A percentile compares a stretch with the other conserved stretches of the same genome.
phyloP scores from a whole-genome alignment of 2,113 vertebrate genomes.

The Corythoichthys haematopterus region DNA sequence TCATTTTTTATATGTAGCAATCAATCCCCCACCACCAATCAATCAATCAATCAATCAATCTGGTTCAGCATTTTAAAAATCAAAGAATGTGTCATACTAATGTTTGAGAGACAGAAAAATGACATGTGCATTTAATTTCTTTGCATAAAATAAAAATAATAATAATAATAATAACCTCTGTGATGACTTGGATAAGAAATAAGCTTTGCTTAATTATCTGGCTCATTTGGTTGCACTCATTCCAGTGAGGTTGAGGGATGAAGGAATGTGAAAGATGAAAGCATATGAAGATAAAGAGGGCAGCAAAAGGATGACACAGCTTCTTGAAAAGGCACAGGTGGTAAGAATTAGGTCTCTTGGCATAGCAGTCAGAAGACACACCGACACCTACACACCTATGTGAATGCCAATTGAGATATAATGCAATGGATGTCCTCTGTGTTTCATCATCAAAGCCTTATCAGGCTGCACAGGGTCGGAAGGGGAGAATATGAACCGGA shows the following conservation, averaged over 20 bases:
- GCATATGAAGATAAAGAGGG: slow-evolving; percentile 4
- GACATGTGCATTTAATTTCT: slow-evolving; percentile 6
- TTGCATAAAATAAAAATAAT: not conserved
- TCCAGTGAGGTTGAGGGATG: not conserved
- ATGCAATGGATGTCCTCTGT: slow-evolving; percentile 72
- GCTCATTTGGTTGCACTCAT: slow-evolving; percentile 12
- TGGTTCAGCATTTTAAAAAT: not conserved
- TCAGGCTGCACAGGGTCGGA: slow-evolving; percentile 66
- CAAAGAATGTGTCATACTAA: not conserved
- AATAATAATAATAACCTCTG: slow-evolving; percentile 8
- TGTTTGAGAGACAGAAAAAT: not conserved
- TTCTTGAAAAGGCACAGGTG: slow-evolving; percentile 41
- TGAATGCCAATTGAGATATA: slow-evolving; percentile 66
- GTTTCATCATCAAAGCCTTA: slow-evolving; percentile 80
- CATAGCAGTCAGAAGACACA: slow-evolving; percentile 35
- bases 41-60: not conserved
- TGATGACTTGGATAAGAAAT: slow-evolving; percentile 14
- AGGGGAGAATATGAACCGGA: slow-evolving; percentile 75
- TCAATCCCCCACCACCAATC: too few species aligned
- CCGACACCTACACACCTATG: slow-evolving; percentile 38
- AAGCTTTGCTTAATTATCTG: slow-evolving; percentile 19
- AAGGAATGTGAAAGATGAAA: slow-evolving; percentile 1
- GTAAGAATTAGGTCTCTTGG: slow-evolving; percentile 31
- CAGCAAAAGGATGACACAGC: slow-evolving; percentile 17
- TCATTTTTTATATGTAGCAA: too few species aligned